phyloP scores from a whole-genome alignment of 2,888 invertebrate species.

The Plebejus argus region DNA sequence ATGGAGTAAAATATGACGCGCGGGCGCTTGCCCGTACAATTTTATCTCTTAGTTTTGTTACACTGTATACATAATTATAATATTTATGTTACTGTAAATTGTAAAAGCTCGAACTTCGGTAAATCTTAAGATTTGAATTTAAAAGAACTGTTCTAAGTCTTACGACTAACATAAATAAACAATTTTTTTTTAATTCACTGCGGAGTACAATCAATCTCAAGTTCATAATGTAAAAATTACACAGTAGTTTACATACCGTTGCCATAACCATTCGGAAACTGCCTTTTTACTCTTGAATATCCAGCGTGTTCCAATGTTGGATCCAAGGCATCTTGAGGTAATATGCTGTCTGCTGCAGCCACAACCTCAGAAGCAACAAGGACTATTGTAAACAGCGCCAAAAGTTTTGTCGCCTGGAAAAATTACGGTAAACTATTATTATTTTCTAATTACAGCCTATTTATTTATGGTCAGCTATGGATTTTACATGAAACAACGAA shows the following conservation, averaged over 20 bases:
- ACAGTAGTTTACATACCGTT: background rate
- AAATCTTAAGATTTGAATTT: too few relatives aligned
- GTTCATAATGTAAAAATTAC: background rate
- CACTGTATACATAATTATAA: too few relatives aligned
- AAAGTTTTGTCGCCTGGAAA: conserved; percentile 34
- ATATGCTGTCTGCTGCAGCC: background rate
- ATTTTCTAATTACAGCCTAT: background rate
- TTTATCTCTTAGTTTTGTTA: too few relatives aligned
- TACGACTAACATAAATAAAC: too few relatives aligned
- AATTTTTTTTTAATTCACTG: too few relatives aligned
- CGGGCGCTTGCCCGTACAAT: too few relatives aligned
- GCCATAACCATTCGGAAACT: conserved; percentile 37
- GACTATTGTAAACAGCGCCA: background rate
- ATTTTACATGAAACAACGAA: background rate
- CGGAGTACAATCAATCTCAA: too few relatives aligned
- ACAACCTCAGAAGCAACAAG: background rate
- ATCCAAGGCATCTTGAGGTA: background rate
- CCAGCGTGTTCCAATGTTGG: conserved; percentile 3
- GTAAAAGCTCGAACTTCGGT: too few relatives aligned
- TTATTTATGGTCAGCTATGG: background rate
- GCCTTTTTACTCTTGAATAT: conserved; percentile 38
- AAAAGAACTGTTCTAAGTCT: too few relatives aligned
- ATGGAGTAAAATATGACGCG: too few relatives aligned
- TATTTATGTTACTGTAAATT: too few relatives aligned
- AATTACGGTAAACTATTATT: background rate